Conservation (phyloP, 2,113 vertebrate species). For the Centropus bengalensis region DNA sequence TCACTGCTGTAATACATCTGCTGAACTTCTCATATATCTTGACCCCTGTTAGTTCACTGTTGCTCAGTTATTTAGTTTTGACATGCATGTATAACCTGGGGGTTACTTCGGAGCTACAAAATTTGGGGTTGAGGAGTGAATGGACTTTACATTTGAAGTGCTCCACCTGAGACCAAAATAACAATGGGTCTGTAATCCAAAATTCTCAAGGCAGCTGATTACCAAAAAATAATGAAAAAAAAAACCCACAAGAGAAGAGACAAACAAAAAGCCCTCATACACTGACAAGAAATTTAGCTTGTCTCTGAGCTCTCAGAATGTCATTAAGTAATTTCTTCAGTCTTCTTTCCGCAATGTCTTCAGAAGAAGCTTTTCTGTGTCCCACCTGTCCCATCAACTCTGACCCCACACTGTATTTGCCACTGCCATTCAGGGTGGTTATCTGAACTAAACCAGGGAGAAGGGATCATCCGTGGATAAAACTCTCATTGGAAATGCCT, state of each 20-base stretch:
- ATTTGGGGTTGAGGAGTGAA: background rate
- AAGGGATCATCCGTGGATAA: background rate
- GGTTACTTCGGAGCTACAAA: background rate
- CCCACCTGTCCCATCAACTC: background rate
- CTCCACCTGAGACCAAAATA: background rate
- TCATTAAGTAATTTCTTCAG: background rate
- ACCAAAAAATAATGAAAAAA: background rate
- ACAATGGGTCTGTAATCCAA: background rate
- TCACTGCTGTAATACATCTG: constrained; percentile 40
- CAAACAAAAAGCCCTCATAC: background rate
- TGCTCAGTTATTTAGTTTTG: constrained; percentile 28
- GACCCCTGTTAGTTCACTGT: constrained; percentile 28
- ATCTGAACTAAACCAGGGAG: background rate
- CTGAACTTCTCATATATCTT: constrained; percentile 57
- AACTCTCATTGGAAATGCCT: fast-evolving
- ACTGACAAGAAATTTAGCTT: background rate
- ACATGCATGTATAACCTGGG: background rate
- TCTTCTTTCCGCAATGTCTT: background rate
- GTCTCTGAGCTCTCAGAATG: background rate
- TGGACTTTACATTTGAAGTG: background rate
- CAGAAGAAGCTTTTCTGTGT: background rate
- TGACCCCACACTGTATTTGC: background rate
- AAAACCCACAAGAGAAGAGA: background rate
- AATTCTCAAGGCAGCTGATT: background rate
- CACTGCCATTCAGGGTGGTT: background rate